These are phyloP conservation scores for Drosophila macrothrix DNA, from an alignment of 2,888 invertebrate species.

Conservation along the genomic window DNA sequence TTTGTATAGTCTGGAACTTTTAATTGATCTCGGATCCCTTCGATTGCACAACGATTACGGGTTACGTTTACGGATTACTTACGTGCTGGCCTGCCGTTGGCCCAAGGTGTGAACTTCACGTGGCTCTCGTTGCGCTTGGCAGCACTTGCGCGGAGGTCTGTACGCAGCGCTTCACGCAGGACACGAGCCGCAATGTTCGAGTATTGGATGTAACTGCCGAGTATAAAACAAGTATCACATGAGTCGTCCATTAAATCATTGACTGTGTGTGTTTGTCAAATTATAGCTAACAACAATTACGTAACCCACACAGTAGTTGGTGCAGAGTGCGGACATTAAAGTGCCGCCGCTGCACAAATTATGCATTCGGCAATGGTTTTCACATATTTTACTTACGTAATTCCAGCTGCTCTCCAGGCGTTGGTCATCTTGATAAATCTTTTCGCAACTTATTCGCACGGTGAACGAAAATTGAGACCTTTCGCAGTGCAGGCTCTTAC, in stretches of 20 bases:
- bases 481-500: conserved; percentile 45
- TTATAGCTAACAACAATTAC: conserved; percentile 58
- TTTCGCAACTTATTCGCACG: conserved; percentile 45
- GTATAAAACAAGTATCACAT: conserved; percentile 8
- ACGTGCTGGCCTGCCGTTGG: conserved; percentile 94
- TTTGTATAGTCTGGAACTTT: conserved; percentile 2
- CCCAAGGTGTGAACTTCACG: conserved; percentile 95
- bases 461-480: conserved; percentile 38
- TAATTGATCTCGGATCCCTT: neutral
- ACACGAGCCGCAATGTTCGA: conserved; percentile 96
- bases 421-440: conserved; percentile 88
- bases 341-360: neutral
- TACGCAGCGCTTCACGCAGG: conserved; percentile 92
- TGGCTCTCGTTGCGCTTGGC: conserved; percentile 90
- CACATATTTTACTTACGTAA: conserved; percentile 88
- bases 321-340: neutral
- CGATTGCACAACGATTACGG: conserved; percentile 31
- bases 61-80: conserved; percentile 85
- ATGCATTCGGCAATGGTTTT: neutral
- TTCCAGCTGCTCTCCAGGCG: conserved; percentile 92
- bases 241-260: conserved; percentile 1
- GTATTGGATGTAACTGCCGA: conserved; percentile 95
- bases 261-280: conserved; percentile 1
- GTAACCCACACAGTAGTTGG: conserved; percentile 51
- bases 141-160: conserved; percentile 90